Conservation (phyloP, 2,888 invertebrate genomes). For the Hirtodrosophila histrioides region DNA sequence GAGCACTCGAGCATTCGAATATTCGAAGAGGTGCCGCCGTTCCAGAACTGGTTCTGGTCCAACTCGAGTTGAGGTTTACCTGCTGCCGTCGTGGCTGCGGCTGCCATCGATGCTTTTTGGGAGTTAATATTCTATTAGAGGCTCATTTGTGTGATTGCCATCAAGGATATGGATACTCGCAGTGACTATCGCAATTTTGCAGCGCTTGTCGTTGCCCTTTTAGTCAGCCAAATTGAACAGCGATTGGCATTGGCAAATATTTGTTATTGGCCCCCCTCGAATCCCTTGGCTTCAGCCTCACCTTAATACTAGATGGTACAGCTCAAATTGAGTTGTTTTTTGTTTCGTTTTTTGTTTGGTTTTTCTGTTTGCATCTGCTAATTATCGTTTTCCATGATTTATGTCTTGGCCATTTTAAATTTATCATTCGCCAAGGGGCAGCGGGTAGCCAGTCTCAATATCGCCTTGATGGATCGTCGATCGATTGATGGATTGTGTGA, state of each 20-base stretch:
- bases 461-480: slow-evolving; percentile 73
- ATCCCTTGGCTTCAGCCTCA: slow-evolving; percentile 21
- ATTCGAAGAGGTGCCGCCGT: slow-evolving; percentile 26
- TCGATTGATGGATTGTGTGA: slow-evolving; percentile 79
- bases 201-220: slow-evolving; percentile 37
- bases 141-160: slow-evolving; percentile 82
- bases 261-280: no score
- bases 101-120: slow-evolving; percentile 67
- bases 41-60: slow-evolving; percentile 64
- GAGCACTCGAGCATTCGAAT: not conserved
- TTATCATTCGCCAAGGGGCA: slow-evolving; percentile 46
- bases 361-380: slow-evolving; percentile 54
- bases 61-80: slow-evolving; percentile 57
- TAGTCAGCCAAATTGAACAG: slow-evolving; percentile 38
- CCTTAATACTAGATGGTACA: slow-evolving; percentile 29
- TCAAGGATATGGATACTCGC: slow-evolving; percentile 72
- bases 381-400: slow-evolving; percentile 73
- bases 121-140: slow-evolving; percentile 83
- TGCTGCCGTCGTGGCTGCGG: slow-evolving; percentile 45
- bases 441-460: slow-evolving; percentile 56
- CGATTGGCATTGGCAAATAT: not conserved
- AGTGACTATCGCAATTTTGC: slow-evolving; percentile 41
- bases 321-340: slow-evolving; percentile 49
- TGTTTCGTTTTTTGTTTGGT: slow-evolving; percentile 21
- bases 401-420: slow-evolving; percentile 65